phyloP scores from a whole-genome alignment of 2,113 vertebrate genomes.

The Murina feae region DNA sequence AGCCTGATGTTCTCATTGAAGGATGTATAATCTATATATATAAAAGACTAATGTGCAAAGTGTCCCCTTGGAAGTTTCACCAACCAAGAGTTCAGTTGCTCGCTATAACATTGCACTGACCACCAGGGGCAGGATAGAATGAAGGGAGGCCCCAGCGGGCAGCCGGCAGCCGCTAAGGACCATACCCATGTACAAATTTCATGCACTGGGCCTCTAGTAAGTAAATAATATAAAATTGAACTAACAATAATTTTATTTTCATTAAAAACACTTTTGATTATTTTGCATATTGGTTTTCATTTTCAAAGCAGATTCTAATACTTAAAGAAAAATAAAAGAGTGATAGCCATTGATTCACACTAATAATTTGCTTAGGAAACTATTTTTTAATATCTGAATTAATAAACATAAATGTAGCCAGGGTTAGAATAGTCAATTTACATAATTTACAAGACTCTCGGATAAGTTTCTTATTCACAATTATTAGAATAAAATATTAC shows the following conservation, averaged over 20 bases:
- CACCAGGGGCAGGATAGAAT: no score
- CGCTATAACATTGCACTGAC: no score
- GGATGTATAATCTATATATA: not conserved
- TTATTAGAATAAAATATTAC: not conserved
- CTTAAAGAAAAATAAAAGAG: not conserved
- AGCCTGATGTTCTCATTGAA: not conserved
- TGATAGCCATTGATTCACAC: not conserved
- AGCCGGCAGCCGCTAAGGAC: no score
- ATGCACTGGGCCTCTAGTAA: not conserved
- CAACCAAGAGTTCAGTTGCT: no score
- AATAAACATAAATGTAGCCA: not conserved
- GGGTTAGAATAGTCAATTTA: not conserved
- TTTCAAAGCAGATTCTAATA: slow-evolving; percentile 23
- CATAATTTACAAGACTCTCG: not conserved
- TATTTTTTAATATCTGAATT: slow-evolving; percentile 3
- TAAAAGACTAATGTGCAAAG: no score
- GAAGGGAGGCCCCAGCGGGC: no score
- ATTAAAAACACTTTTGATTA: not conserved
- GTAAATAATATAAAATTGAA: not conserved
- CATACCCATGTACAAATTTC: no score
- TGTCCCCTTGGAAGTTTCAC: no score
- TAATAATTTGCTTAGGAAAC: not conserved
- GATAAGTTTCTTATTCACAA: not conserved
- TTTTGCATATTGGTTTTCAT: slow-evolving; percentile 7
- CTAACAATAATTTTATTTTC: not conserved